Base-by-base conservation (phyloP, 2,888 invertebrate genomes). In the Drosophila falleni region DNA sequence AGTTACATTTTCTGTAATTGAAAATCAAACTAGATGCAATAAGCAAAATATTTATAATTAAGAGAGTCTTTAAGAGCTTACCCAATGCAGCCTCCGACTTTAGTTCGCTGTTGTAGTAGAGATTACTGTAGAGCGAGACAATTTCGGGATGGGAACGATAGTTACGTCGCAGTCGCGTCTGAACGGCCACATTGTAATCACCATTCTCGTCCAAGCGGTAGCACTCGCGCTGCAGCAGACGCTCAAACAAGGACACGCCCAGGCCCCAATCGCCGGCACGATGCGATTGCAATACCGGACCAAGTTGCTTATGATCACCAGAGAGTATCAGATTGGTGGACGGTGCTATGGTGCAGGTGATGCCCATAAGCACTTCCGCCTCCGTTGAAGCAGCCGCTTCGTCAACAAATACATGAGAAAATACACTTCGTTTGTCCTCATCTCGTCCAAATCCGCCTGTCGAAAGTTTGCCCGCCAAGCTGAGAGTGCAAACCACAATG, bases 351-450 rank as follows among this genome's bases (percentile, higher is more conserved):
- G 92, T 83, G 51, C 90, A 91, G 35, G 92, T 93, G 50, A 94
- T 91, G 10, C 95, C 94, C 81, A 96, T 94, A 46, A 95, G 87
- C n/a, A 94, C 93, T 90, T 96, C 96, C 0, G 95, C 94, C 92
- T 96, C 96, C 5, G 94, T 94, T 0, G 95, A 94, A 86, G 96
- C 96, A 0, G 96, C 96, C 15, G 95, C 95, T 93, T 97, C 97
- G 89, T 97, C 97, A 49, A 97, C 94, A 89, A 96, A 95, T 9
- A 96, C 93, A 88, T 96, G 95, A 1, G 95, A 94, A 90, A 95
- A 96, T 5, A 88, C 65, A 15, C 54, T 33, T 9, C 15, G 42
- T 62, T 75, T 68, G 5, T 55, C 23, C 10, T 55, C 59, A 3
- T 58, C 53, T 3, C 71, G 56, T 0, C 90, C 90, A 54, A 91